A percentile compares a stretch with the other conserved stretches of the same genome.
Conservation (phyloP, 2,113 vertebrate genomes). For the Oxyruncus cristatus region DNA sequence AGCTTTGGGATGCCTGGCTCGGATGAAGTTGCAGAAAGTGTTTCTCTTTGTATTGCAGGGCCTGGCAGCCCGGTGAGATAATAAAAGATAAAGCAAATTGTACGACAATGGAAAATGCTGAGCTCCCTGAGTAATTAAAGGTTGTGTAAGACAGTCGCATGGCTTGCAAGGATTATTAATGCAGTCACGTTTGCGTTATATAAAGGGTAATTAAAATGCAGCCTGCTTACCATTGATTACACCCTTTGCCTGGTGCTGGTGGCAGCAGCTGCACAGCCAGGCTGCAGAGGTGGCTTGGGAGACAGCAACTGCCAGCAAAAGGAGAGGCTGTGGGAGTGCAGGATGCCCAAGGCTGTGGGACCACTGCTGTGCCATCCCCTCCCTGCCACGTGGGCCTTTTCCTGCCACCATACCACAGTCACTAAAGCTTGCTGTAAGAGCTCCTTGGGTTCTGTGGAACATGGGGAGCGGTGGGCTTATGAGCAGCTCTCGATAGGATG, state of each 20-base stretch:
- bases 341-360: background rate
- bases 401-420: background rate
- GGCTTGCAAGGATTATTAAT: constrained; percentile 50
- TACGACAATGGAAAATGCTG: background rate
- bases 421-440: accelerated
- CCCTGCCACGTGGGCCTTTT: accelerated
- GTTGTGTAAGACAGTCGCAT: background rate
- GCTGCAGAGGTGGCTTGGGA: background rate
- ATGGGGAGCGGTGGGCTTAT: background rate
- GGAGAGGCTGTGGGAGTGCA: background rate
- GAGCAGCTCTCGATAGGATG: background rate
- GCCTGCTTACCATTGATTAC: constrained; percentile 31
- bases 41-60: constrained; percentile 30
- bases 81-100: constrained; percentile 38
- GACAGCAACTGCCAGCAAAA: background rate
- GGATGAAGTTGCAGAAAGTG: background rate
- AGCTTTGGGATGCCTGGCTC: background rate
- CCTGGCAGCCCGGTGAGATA: background rate
- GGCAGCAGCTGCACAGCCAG: background rate
- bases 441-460: background rate
- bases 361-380: accelerated
- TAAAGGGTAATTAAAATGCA: constrained; percentile 29
- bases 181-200: background rate
- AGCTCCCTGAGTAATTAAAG: constrained; percentile 18
- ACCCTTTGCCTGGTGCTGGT: background rate